A percentile compares a stretch with the other conserved stretches of the same genome.
phyloP scores from a whole-genome alignment of 2,888 invertebrate genomes.

The Argynnis bischoffii region DNA sequence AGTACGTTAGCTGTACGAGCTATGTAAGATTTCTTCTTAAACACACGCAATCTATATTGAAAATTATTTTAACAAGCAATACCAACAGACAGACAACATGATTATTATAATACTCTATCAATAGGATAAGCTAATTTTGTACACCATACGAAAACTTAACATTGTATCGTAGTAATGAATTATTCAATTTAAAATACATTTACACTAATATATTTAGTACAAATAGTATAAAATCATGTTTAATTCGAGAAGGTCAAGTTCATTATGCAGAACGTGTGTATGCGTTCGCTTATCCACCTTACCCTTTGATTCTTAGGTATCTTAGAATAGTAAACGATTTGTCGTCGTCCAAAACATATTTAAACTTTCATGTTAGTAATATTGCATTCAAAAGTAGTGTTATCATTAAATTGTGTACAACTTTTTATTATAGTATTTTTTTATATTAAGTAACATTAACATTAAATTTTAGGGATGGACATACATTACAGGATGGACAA shows the following conservation, averaged over 20 bases:
- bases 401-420: not conserved
- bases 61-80: constrained; percentile 9
- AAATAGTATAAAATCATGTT: constrained; percentile 41
- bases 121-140: too few species aligned
- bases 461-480: too few species aligned
- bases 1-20: constrained; percentile 11
- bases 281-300: constrained; percentile 54
- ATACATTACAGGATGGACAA: too few species aligned
- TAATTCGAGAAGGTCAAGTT: constrained; percentile 59
- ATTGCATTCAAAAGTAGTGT: constrained; percentile 43
- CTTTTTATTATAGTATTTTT: not conserved
- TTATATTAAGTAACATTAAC: too few species aligned
- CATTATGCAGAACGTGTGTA: constrained; percentile 67
- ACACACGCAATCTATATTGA: constrained; percentile 20
- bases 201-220: not conserved
- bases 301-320: constrained; percentile 68
- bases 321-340: constrained; percentile 73
- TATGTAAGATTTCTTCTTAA: constrained; percentile 19
- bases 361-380: constrained; percentile 59
- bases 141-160: too few species aligned
- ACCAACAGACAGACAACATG: constrained; percentile 8
- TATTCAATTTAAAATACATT: too few species aligned
- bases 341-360: constrained; percentile 72
- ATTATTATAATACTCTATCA: not conserved
- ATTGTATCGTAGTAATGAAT: too few species aligned